Conservation (phyloP, 2,113 vertebrate genomes). For the Protobothrops flavoviridis region DNA sequence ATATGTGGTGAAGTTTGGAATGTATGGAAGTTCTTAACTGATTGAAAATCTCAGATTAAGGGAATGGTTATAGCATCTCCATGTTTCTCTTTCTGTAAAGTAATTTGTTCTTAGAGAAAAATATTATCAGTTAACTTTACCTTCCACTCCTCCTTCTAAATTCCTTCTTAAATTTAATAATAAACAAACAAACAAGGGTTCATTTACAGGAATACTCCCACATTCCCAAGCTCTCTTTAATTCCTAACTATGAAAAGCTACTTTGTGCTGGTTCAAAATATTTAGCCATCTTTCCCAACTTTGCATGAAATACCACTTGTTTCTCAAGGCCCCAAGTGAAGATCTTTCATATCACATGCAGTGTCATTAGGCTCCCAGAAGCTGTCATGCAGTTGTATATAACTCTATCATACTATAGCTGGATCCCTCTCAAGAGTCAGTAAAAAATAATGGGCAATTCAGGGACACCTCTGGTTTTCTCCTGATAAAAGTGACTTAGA, state of each 20-base stretch:
- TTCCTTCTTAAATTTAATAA: neutral
- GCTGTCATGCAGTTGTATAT: neutral
- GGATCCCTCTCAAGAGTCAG: neutral
- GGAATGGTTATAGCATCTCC: neutral
- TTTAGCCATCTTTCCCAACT: neutral
- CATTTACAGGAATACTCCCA: neutral
- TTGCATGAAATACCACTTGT: neutral
- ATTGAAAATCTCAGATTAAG: neutral
- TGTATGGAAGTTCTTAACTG: neutral
- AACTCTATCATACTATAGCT: neutral
- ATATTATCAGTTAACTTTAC: neutral
- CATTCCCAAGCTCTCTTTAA: neutral
- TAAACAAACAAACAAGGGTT: neutral
- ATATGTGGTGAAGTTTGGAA: neutral
- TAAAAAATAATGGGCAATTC: neutral
- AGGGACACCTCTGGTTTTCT: neutral
- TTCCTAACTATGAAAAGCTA: neutral
- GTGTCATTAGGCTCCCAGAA: neutral
- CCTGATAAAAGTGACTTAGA: neutral
- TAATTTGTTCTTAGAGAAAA: accelerated
- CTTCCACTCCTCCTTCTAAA: neutral
- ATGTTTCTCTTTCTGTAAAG: neutral
- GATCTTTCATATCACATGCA: neutral
- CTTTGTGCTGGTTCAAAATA: neutral
- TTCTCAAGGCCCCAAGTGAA: neutral